These are phyloP conservation scores for Trissoscelio sp. DNA, from an alignment of 2,888 invertebrate genomes.

Conservation along the genomic window DNA sequence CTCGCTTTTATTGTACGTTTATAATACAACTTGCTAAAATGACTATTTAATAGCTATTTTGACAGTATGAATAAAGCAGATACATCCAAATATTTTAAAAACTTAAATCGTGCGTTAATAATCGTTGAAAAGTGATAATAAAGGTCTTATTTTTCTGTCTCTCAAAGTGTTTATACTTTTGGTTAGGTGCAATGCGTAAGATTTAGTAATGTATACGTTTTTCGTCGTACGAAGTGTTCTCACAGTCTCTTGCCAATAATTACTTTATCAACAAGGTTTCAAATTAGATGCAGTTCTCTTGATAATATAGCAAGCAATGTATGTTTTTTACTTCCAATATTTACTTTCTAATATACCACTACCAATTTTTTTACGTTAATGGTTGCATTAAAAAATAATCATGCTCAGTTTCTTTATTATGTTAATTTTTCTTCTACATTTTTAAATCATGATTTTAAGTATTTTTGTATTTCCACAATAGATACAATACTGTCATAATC, in stretches of 20 bases:
- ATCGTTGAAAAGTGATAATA: background rate
- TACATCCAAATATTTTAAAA: background rate
- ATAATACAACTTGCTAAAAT: constrained; percentile 2
- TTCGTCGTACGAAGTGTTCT: constrained; percentile 29
- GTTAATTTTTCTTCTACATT: too few species aligned
- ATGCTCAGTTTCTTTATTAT: too few species aligned
- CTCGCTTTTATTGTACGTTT: too few species aligned
- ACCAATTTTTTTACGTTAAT: too few species aligned
- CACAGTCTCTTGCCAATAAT: constrained; percentile 24
- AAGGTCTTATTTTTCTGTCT: background rate
- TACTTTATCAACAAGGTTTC: constrained; percentile 4
- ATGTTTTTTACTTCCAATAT: constrained; percentile 38
- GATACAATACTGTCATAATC: too few species aligned
- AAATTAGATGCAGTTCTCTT: constrained; percentile 71
- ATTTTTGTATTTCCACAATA: too few species aligned
- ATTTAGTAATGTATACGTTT: constrained; percentile 28
- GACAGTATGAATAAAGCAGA: background rate
- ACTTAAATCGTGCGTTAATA: background rate
- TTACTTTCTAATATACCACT: background rate
- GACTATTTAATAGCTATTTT: constrained; percentile 15
- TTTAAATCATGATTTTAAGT: too few species aligned
- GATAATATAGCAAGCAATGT: constrained; percentile 71
- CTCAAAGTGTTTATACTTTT: constrained; percentile 29
- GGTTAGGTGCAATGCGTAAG: constrained; percentile 49
- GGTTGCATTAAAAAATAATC: too few species aligned